These are phyloP conservation scores for Aegotheles bennettii DNA, from an alignment of 2,113 vertebrate species.

Conservation along the genomic window DNA sequence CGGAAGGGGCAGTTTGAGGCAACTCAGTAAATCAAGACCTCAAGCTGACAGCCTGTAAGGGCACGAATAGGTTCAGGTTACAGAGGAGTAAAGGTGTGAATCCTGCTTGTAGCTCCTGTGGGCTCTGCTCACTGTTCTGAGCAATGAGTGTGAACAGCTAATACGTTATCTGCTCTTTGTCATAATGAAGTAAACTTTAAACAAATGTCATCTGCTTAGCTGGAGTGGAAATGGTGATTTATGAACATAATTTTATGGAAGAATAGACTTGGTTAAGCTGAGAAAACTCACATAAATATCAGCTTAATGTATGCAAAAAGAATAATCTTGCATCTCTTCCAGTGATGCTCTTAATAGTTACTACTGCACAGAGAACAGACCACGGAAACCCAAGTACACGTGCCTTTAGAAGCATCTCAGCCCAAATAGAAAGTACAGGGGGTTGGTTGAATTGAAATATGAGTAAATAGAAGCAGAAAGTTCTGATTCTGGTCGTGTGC, in stretches of 20 bases:
- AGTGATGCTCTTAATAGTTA: not conserved
- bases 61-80: not conserved
- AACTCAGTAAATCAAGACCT: not conserved
- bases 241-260: not conserved
- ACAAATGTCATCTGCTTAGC: not conserved
- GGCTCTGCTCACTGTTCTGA: not conserved
- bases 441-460: not conserved
- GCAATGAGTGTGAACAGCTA: not conserved
- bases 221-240: not conserved
- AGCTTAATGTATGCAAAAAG: not conserved
- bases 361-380: not conserved
- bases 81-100: not conserved
- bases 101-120: rapidly evolving
- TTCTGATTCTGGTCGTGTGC: not conserved
- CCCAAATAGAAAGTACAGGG: not conserved
- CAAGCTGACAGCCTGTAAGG: not conserved
- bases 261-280: not conserved
- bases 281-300: not conserved
- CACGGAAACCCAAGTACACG: rapidly evolving
- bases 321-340: not conserved
- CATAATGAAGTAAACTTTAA: not conserved
- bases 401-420: not conserved
- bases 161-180: not conserved
- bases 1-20: not conserved
- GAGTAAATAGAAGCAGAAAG: not conserved